Conservation (phyloP, 1,140 invertebrate species). For the Caenorhabditis tropicalis region DNA sequence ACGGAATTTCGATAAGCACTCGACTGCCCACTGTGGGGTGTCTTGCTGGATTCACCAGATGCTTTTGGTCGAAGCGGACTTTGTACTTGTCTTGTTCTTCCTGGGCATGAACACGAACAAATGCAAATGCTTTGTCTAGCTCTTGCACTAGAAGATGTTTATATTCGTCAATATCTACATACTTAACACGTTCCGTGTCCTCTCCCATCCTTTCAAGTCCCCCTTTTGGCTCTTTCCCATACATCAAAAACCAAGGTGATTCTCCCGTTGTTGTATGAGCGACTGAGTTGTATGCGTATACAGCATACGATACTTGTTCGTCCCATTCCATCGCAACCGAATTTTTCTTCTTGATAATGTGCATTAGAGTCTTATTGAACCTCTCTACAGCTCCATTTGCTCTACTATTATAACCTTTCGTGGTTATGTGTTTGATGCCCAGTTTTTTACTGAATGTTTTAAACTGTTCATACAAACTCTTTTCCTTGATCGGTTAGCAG, state of each 20-base stretch:
- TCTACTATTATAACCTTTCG: slow-evolving; percentile 11
- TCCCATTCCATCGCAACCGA: not conserved
- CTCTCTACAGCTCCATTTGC: slow-evolving; percentile 31
- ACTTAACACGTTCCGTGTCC: not conserved
- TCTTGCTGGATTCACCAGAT: not conserved
- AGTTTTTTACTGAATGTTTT: not conserved
- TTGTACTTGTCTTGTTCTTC: not conserved
- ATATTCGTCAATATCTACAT: not conserved
- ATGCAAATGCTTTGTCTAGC: not conserved
- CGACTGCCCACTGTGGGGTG: not conserved
- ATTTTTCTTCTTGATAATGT: not conserved
- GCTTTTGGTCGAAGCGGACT: not conserved
- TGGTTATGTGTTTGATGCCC: not conserved
- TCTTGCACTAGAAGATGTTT: not conserved
- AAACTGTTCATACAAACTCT: not conserved
- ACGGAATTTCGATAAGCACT: not conserved
- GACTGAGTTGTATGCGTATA: not conserved
- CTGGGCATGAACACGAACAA: not conserved
- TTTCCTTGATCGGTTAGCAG: slow-evolving; percentile 7
- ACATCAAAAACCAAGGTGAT: not conserved
- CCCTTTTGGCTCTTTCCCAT: not conserved
- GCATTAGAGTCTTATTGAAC: not conserved
- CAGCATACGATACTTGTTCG: not conserved
- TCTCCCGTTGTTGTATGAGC: not conserved
- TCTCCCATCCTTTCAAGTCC: not conserved